Conservation (phyloP, 2,888 invertebrate genomes). For the Hypena proboscidalis region DNA sequence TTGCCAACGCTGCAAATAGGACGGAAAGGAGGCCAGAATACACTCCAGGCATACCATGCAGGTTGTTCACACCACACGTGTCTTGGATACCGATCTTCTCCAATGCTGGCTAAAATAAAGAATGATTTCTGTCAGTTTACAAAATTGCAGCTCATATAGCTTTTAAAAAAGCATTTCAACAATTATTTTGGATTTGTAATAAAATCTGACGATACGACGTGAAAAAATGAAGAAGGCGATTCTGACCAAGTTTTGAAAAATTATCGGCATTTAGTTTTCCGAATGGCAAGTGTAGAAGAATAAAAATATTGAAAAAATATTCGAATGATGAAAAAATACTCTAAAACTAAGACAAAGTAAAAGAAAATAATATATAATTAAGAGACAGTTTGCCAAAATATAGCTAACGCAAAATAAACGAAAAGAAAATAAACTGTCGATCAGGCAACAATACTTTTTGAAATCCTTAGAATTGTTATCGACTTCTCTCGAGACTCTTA, state of each 20-base stretch:
- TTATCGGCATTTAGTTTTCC: too few species aligned
- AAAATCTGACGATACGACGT: background rate
- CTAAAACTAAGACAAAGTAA: background rate
- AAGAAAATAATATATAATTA: background rate
- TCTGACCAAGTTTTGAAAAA: too few species aligned
- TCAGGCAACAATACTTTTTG: constrained; percentile 15
- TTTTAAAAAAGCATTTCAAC: too few species aligned
- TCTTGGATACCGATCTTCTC: constrained; percentile 88
- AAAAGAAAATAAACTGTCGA: constrained; percentile 20
- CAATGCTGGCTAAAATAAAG: constrained; percentile 84
- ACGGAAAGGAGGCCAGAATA: constrained; percentile 92
- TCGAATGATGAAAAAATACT: background rate
- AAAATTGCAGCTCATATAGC: too few species aligned
- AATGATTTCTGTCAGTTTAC: too few species aligned
- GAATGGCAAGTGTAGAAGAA: too few species aligned
- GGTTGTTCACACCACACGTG: constrained; percentile 97
- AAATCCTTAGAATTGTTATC: constrained; percentile 27
- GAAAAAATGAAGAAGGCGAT: background rate
- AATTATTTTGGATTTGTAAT: too few species aligned
- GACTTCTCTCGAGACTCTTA: constrained; percentile 19
- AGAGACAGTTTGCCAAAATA: constrained; percentile 9
- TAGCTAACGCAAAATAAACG: constrained; percentile 9
- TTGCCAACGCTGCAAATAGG: constrained; percentile 90
- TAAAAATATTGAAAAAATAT: too few species aligned
- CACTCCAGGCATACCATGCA: constrained; percentile 98